These are phyloP conservation scores for Hemiprocne comata DNA, from an alignment of 2,113 vertebrate species.

Conservation along the genomic window DNA sequence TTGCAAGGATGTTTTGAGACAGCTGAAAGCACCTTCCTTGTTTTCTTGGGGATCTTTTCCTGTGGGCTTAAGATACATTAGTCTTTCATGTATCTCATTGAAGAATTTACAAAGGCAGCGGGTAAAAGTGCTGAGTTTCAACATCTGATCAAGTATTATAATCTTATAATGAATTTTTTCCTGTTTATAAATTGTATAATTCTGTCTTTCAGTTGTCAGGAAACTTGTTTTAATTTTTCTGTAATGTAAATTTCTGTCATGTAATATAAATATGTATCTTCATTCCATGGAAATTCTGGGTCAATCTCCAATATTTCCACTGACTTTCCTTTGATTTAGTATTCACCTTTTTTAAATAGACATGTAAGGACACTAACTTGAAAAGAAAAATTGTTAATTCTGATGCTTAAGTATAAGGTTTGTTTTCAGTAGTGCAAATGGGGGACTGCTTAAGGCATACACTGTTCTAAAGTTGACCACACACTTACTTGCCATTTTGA, in stretches of 20 bases:
- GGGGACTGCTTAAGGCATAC: neutral
- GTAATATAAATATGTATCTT: neutral
- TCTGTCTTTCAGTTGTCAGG: neutral
- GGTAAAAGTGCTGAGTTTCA: neutral
- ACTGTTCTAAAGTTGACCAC: neutral
- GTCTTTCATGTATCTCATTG: neutral
- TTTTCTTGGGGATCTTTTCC: neutral
- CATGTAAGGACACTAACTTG: neutral
- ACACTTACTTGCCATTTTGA: neutral
- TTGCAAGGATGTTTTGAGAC: constrained; percentile 30
- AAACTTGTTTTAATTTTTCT: neutral
- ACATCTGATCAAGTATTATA: neutral
- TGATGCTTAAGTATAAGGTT: neutral
- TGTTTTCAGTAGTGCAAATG: neutral
- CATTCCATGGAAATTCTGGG: neutral
- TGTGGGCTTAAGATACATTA: neutral
- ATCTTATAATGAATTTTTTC: neutral
- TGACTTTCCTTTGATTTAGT: neutral
- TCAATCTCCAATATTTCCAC: neutral
- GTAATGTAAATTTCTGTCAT: neutral
- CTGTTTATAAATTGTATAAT: neutral
- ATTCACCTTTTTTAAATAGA: neutral
- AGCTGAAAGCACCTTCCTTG: neutral
- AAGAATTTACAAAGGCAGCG: neutral
- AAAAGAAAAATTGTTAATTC: neutral